Base-by-base conservation (phyloP, 2,888 invertebrate genomes). In the Bursaphelenchus okinawaensis region DNA sequence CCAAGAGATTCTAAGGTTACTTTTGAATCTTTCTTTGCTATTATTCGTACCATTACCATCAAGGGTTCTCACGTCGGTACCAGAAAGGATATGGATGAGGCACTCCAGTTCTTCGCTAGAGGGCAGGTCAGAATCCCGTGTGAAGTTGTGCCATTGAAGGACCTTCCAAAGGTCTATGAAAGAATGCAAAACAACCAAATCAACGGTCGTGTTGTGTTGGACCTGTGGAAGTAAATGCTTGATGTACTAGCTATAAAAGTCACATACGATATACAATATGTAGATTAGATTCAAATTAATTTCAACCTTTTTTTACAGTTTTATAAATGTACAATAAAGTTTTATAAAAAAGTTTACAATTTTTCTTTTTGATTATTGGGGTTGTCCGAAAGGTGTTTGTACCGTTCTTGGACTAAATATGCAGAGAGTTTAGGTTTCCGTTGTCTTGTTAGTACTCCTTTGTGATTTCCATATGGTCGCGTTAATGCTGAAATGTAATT, bases 351-450 rank as follows among this genome's bases (percentile, higher is more conserved):
- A n/a, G n/a, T n/a, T n/a, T n/a, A n/a, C n/a, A n/a, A n/a, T n/a
- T n/a, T n/a, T n/a, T n/a, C n/a, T n/a, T n/a, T n/a, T n/a, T n/a
- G n/a, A n/a, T n/a, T n/a, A n/a, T n/a, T n/a, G n/a, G n/a, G n/a
- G n/a, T n/a, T n/a, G n/a, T n/a, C n/a, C n/a, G n/a, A 40, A 40
- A 40, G 12, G 3, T 40, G 12, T 6, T 40, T 40, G 28, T 94
- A 93, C 23, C 93, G 87, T 75, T 88, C 87, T 24, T 92, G 87
- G 24, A 95, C 84, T 63, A 89, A 87, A 84, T 91, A 90, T 16
- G 93, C 94, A 0, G 90, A 88, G 64, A 90, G 88, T 84, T 95
- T 95, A 0, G 95, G 94, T 83, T 95, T 91, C 7, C 95, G 87
- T 58, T 89, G 88, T 31, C 95, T 87, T 0, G 93, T 94, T 83